Percentiles rank a stretch among this genome's conserved stretches.
phyloP scores from a whole-genome alignment of 1,140 invertebrate species.

The Archivesica marissinica region DNA sequence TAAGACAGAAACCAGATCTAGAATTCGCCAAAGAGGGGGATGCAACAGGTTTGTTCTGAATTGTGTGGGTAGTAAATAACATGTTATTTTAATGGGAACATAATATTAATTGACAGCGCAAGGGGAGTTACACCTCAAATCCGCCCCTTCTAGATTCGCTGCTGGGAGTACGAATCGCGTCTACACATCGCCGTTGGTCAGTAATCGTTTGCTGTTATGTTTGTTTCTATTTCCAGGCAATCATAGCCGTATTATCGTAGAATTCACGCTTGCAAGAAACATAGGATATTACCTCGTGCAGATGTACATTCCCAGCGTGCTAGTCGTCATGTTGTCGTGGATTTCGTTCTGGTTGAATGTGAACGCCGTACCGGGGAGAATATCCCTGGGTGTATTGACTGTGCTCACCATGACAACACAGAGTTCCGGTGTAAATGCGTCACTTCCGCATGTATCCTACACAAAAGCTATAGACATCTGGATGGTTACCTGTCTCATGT shows the following conservation, averaged over 20 bases:
- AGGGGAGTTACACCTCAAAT: no score
- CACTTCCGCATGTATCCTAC: conserved; percentile 78
- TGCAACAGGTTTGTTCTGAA: no score
- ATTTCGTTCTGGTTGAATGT: conserved; percentile 82
- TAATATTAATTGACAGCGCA: no score
- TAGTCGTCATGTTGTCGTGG: conserved; percentile 82
- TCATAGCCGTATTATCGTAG: conserved; percentile 77
- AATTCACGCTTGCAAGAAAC: conserved; percentile 75
- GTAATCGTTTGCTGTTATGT: no score
- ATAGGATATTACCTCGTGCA: conserved; percentile 81
- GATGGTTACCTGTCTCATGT: conserved; percentile 81
- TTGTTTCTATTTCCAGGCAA: conserved; percentile 69
- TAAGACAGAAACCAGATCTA: no score
- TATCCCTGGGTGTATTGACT: conserved; percentile 80
- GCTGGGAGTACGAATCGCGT: no score
- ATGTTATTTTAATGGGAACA: no score
- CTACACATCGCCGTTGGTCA: no score
- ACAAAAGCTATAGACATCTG: conserved; percentile 83
- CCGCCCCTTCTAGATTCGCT: no score
- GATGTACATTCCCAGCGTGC: conserved; percentile 81
- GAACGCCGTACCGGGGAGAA: conserved; percentile 78
- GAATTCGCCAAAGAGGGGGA: no score
- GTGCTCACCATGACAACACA: conserved; percentile 81
- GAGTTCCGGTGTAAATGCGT: conserved; percentile 75
- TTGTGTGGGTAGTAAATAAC: no score